Evolutionary conservation across 2,888 invertebrate genomes (phyloP), one percentile per base, ranked within the genome.

Genomic region (Hemithea aestivaria): DNA sequence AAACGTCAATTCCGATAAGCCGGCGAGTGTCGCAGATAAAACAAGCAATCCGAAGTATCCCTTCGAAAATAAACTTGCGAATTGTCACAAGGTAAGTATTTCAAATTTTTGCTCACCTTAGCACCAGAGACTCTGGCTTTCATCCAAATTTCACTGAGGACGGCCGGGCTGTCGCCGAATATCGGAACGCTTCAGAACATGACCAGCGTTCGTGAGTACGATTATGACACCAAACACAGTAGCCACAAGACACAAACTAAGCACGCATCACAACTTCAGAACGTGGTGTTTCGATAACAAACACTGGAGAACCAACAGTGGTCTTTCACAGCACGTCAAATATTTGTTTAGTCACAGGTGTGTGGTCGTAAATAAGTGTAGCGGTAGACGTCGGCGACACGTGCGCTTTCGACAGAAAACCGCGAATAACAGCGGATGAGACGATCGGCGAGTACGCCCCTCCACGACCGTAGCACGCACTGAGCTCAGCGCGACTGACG

Each of bases 111-210:
- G 59, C 81, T 83, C 72, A 85, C 85, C 85, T 87, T 78, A 79
- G 79, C 64, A 73, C 73, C 68, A 66, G 77, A 72, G 69, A 66
- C 74, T 65, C 82, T 87, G 85, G 87, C 83, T 79, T 81, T 80
- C 85, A 85, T 85, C 85, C 87, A 85, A 87, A 68, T 76, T 66
- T 66, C 65, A 68, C 71, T 66, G 66, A 58, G 67, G 68, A 73
- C 77, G 74, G 71, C 65, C 69, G 69, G 82, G 77, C 77, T 75
- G 73, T 77, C 78, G 79, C 82, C 80, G 79, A 83, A 78, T 66
- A 63, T 71, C 60, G 62, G 59, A 64, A 67, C 64, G 70, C 67
- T 67, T 73, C 59, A 68, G 58, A 70, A 65, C 68, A 70, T 63
- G 58, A 60, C 63, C 45, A 46, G 45, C 35, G 40, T 38, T 42